Conservation (phyloP, 2,113 vertebrate genomes). For the Erythrocercus mccallii region DNA sequence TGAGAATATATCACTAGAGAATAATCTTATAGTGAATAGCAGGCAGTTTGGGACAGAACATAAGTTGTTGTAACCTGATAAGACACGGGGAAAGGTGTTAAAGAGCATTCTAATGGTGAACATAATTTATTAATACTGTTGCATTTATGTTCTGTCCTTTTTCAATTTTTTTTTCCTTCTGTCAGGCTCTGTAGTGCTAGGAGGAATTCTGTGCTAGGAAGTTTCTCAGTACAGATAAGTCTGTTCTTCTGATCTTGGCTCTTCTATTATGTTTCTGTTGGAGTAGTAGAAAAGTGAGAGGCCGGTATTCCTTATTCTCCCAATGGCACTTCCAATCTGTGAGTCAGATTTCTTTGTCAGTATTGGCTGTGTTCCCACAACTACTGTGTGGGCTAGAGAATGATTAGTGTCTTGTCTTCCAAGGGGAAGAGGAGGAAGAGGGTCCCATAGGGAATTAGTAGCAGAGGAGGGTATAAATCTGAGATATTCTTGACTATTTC, state of each 20-base stretch:
- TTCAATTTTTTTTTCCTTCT: not conserved
- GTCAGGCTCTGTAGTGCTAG: not conserved
- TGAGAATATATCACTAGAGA: not conserved
- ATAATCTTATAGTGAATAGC: conserved; percentile 19
- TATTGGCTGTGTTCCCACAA: not conserved
- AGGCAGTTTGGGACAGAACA: not conserved
- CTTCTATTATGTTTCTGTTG: not conserved
- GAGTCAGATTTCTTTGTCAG: not conserved
- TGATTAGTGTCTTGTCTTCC: not conserved
- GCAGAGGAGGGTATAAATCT: not conserved
- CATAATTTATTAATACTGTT: not conserved
- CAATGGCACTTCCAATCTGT: not conserved
- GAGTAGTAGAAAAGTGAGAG: not conserved
- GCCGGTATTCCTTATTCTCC: not conserved
- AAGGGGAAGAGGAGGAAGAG: not conserved
- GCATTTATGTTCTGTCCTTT: not conserved
- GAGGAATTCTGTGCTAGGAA: not conserved
- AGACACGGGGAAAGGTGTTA: not conserved
- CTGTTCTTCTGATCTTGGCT: not conserved
- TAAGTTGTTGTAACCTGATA: conserved; percentile 16
- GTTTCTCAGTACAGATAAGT: not conserved
- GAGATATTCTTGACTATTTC: not conserved
- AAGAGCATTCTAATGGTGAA: not conserved
- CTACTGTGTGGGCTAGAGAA: not conserved
- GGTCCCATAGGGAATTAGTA: not conserved